Percentiles rank a stretch among this genome's conserved stretches.
Conservation (phyloP, 2,113 vertebrate species). For the Notarius quadriscutis region DNA sequence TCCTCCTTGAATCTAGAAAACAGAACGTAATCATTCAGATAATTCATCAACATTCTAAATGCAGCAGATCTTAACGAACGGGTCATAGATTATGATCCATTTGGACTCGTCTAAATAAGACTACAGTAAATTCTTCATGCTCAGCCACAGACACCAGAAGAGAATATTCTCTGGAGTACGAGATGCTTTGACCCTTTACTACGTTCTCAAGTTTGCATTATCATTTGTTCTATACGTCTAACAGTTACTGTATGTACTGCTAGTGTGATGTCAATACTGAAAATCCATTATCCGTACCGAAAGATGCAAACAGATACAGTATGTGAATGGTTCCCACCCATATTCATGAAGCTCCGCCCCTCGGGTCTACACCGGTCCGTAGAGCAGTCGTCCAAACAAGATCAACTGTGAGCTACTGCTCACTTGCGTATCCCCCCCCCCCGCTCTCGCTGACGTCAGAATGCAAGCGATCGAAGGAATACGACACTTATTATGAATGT, state of each 20-base stretch:
- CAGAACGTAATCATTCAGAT: constrained; percentile 17
- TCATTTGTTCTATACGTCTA: neutral
- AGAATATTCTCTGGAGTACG: neutral
- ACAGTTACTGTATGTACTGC: neutral
- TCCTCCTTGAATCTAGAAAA: constrained; percentile 90
- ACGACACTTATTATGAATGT: too few species aligned
- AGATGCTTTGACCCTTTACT: neutral
- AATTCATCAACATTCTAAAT: neutral
- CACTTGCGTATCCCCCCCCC: too few species aligned
- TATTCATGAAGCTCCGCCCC: too few species aligned
- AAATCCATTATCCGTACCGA: neutral
- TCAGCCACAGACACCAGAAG: neutral
- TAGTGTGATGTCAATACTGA: neutral
- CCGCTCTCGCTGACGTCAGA: too few species aligned
- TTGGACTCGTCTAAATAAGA: neutral
- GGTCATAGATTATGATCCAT: neutral
- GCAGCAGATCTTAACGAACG: neutral
- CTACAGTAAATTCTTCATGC: neutral
- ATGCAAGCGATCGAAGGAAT: too few species aligned
- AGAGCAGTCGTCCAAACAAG: too few species aligned
- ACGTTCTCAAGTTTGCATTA: neutral
- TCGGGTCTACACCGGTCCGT: too few species aligned
- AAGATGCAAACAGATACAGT: too few species aligned
- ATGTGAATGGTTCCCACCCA: too few species aligned
- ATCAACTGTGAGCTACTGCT: too few species aligned